Evolutionary conservation across 2,113 vertebrate species (phyloP), one percentile per base, ranked within the genome.

Genomic region (Malurus melanocephalus): DNA sequence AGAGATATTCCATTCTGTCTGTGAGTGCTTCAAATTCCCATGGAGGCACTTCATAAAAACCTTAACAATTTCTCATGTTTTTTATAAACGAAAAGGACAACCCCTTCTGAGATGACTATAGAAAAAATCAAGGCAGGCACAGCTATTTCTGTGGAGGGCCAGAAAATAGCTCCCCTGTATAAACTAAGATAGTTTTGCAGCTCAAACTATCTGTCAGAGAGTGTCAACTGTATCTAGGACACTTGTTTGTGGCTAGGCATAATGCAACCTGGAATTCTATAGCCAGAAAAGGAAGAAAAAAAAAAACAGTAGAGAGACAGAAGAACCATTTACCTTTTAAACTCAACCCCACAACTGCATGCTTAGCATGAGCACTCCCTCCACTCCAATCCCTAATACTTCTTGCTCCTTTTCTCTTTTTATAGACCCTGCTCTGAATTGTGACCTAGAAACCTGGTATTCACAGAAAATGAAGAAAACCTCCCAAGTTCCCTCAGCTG

Each of bases 41-140:
- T 2, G 57, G 42, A 87, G 22, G 26, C 1, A 85, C 30, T 89
- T 79, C 32, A 24, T 35, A 72, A 77, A 4, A 59, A 3, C 6
- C 8, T 24, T 46, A 35, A 53, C 1, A 1, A 22, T 65, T 55
- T 7, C 7, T 48, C 1, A 1, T 24, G 21, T 8, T 46, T 43
- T 61, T 85, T 62, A 51, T 53, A 53, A 65, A 79, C 6, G 7
- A 26, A 45, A 51, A 73, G 19, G 32, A 33, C 4, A 53, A 40
- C 6, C 43, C 7, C 23, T 79, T 87, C 74, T 12, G 11, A 80
- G 8, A 48, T 28, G 5, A 52, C 60, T 24, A 3, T 1, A 52
- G 10, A 43, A 80, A 88, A 81, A 64, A 78, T 24, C 8, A 61
- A 80, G 22, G 11, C 24, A 84, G 38, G 33, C 33, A 60, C 10